Percentiles rank a stretch among this genome's conserved stretches.
Conservation (phyloP, 2,113 vertebrate species). For the Gnathonemus longibarbis region DNA sequence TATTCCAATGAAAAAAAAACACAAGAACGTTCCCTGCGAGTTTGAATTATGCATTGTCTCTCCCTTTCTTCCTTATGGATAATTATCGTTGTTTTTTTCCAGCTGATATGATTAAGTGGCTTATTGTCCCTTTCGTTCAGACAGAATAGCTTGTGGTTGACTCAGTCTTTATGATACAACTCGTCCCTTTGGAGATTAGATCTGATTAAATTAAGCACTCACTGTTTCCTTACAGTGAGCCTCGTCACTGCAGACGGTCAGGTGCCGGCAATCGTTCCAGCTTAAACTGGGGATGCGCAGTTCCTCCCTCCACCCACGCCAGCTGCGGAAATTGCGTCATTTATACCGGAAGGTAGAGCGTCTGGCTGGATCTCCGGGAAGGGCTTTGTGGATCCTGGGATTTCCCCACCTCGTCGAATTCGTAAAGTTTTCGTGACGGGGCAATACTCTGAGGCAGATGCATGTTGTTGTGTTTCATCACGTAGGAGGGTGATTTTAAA, state of each 20-base stretch:
- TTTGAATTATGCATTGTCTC: constrained; percentile 28
- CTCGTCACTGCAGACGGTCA: constrained; percentile 8
- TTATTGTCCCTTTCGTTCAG: constrained; percentile 14
- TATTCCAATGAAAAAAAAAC: not conserved
- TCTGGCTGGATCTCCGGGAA: constrained; percentile 31
- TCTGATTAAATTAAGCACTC: constrained; percentile 10
- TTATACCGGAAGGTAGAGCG: constrained; percentile 24
- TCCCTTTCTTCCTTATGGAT: constrained; percentile 18
- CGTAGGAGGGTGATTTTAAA: constrained; percentile 25
- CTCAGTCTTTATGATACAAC: not conserved
- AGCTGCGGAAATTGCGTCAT: constrained; percentile 37
- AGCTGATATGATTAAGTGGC: constrained; percentile 7
- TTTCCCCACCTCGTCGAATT: constrained; percentile 28
- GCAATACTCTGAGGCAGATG: constrained; percentile 10
- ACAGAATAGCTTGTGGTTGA: not conserved
- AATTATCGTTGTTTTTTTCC: constrained; percentile 31
- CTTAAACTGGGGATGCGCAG: constrained; percentile 1
- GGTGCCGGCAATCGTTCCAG: constrained; percentile 3
- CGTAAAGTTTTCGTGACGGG: constrained; percentile 10
- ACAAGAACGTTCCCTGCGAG: not conserved
- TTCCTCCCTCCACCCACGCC: constrained; percentile 26
- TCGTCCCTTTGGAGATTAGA: not conserved
- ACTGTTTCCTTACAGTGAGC: constrained; percentile 3
- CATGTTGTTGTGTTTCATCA: constrained; percentile 20
- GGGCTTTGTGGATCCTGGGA: constrained; percentile 37